Base-by-base conservation (phyloP, 92 coral and sea anemone species). In the Pocillopora meandrina region DNA sequence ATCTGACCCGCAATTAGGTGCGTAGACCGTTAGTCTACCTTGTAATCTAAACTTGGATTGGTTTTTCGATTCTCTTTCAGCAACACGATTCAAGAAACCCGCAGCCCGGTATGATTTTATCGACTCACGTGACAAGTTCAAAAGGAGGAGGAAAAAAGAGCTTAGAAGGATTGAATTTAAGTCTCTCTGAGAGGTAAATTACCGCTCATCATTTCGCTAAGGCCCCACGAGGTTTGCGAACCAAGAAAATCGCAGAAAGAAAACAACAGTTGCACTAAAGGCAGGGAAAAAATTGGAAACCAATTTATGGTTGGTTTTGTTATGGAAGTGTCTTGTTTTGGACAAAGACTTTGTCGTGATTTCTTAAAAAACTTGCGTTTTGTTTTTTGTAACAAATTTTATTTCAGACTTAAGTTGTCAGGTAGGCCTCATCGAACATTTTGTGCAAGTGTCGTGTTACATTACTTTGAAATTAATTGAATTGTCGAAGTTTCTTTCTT, bases 21-120 rank as follows among this genome's bases (percentile, higher is more conserved):
- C 36, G 16, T 52, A 2, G 1, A 1, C 69, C 5, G 67, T 18
- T 19, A 65, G 15, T 15, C 81, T 10, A 2, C 81, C 49, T 15
- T 66, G 19, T 9, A 12, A 2, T 66, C 16, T 66, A 66, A 26
- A 13, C 18, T 17, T 5, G 5, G 57, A 10, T 23, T 13, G 1
- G 36, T 76, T 42, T 55, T 77, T 17, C 78, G 36, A 1, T 60
- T 55, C 8, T 67, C 21, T 61, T 36, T 62, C 78, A 91, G 94
- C 84, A 61, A 72, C 95, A 91, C 88, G 93, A 92, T 87, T 83
- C 90, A 47, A 87, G 89, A 21, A 94, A 94, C 64, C 95, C 92
- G 0, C 98, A 92, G 58, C 98, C 98, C 4, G 95, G 98, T 14
- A 81, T 94, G 84, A 88, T 94, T 90, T 67, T 94, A 16, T 92